Base-by-base conservation (phyloP, 2,113 vertebrate species). In the Larimichthys polyactis region DNA sequence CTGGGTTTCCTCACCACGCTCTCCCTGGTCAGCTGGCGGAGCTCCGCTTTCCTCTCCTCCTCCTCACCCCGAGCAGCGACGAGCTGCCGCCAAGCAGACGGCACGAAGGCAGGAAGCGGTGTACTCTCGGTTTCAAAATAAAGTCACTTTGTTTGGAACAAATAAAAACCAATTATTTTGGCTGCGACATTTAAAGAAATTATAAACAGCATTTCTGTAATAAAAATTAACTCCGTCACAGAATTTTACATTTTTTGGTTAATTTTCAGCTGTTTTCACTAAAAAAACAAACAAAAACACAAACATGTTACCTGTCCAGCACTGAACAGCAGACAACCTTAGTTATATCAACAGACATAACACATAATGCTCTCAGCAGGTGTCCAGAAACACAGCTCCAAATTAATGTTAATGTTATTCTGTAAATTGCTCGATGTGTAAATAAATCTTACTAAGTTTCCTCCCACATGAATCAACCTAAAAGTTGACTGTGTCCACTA, bases 1-100 rank as follows among this genome's bases (percentile, higher is more conserved):
- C 92, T 84, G 90, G 89, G 90, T 84, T 87, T 90, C 92, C 91
- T 91, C 91, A 74, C 83, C 92, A 64, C 92, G 90, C 63, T 55
- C 75, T 90, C 90, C 81, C 88, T 77, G 89, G 84, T 90, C 90
- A 85, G 73, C 87, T 86, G 86, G 78, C 82, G 87, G 81, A 84
- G 89, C 89, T 86, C 87, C 88, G 78, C 90, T 91, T 72, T 71
- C 75, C 75, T 77, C 87, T 78, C 75, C 85, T 75, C 71, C 80
- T 80, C 81, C 14, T n/a, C n/a, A n/a, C n/a, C 62, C 80, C 54
- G 29, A 82, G 75, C 77, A 54, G 87, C 80, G 14, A 79, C 83
- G 88, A 88, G 85, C 52, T n/a, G 55, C 48, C 16, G 24, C 0
- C 22, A 11, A 69, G 43, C 0, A n/a, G 0, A 17, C 36, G 0